Evolutionary conservation across 1,140 invertebrate species (phyloP).

Genomic region (Limonius californicus): DNA sequence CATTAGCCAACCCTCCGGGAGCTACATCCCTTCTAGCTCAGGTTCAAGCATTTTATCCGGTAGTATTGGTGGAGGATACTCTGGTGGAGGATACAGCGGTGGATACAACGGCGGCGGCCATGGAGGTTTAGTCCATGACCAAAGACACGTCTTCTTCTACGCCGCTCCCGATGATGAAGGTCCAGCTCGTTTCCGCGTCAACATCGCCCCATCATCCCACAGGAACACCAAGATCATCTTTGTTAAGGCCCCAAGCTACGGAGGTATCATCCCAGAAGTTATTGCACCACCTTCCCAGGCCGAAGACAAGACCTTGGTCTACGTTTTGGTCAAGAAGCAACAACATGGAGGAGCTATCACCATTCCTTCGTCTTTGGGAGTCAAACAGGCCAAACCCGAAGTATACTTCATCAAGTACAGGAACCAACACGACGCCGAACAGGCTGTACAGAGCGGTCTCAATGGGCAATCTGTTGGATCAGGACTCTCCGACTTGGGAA

Average conservation of each 20-base stretch:
- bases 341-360: slow-evolving; percentile 71
- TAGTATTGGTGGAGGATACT: too few relatives aligned
- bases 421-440: slow-evolving; percentile 61
- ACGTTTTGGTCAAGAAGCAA: slow-evolving; percentile 80
- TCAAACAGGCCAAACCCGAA: slow-evolving; percentile 76
- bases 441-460: slow-evolving; percentile 38
- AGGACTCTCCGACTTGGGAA: background rate
- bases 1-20: too few relatives aligned
- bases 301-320: slow-evolving; percentile 81
- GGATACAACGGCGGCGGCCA: too few relatives aligned
- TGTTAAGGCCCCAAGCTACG: slow-evolving; percentile 76
- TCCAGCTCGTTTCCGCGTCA: slow-evolving; percentile 13
- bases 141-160: slow-evolving; percentile 36
- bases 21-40: too few relatives aligned
- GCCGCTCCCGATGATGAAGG: slow-evolving; percentile 33
- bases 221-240: slow-evolving; percentile 86
- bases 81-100: too few relatives aligned
- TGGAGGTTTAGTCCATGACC: slow-evolving; percentile 19
- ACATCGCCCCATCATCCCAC: slow-evolving; percentile 40
- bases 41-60: background rate
- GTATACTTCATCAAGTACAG: slow-evolving; percentile 89
- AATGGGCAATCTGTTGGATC: slow-evolving; percentile 21
- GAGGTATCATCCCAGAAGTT: slow-evolving; percentile 62
- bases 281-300: slow-evolving; percentile 66
- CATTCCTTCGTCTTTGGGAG: slow-evolving; percentile 68